phyloP scores from a whole-genome alignment of 2,888 invertebrate species.

The Acronicta aceris region DNA sequence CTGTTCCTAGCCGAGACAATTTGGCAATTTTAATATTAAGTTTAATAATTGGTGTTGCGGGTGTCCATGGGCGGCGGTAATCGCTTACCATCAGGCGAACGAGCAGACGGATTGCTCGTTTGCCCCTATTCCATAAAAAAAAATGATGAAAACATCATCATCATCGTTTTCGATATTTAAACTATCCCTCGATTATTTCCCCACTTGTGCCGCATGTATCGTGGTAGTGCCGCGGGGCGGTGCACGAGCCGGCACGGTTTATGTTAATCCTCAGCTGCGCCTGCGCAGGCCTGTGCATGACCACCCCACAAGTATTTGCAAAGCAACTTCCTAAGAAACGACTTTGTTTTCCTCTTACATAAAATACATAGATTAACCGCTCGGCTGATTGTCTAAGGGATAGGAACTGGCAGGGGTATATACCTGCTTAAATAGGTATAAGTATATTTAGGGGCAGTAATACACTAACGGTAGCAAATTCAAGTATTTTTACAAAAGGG shows the following conservation, averaged over 20 bases:
- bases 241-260: constrained; percentile 73
- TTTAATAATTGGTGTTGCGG: neutral
- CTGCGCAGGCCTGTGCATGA: constrained; percentile 65
- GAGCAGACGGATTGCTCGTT: too few relatives aligned
- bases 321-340: constrained; percentile 35
- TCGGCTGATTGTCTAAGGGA: neutral
- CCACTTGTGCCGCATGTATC: constrained; percentile 56
- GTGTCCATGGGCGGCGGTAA: too few relatives aligned
- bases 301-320: constrained; percentile 69
- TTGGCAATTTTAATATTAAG: constrained; percentile 5
- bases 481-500: neutral
- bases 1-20: neutral
- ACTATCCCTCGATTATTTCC: constrained; percentile 34
- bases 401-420: too few relatives aligned
- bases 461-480: neutral
- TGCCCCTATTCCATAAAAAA: too few relatives aligned
- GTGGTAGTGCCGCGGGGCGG: constrained; percentile 61
- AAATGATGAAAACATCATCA: too few relatives aligned
- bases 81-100: too few relatives aligned
- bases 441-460: too few relatives aligned
- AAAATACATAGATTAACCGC: constrained; percentile 1
- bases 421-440: too few relatives aligned
- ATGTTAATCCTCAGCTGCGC: constrained; percentile 75
- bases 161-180: constrained; percentile 29
- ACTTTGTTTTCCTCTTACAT: constrained; percentile 18